phyloP scores from a whole-genome alignment of 2,888 invertebrate species.

The Callimorpha dominula region DNA sequence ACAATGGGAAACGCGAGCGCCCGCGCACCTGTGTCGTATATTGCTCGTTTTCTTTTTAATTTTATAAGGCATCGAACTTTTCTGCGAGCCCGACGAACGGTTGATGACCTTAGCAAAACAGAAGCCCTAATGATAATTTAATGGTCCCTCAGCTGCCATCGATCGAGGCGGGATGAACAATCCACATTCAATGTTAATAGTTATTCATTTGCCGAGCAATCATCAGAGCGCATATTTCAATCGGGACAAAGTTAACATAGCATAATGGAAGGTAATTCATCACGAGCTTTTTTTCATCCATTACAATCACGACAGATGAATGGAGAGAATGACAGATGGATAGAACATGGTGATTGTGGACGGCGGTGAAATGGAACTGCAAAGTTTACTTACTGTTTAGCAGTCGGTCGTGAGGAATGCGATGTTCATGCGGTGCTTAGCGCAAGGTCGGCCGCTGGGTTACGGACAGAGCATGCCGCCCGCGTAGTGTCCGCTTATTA shows the following conservation, averaged over 20 bases:
- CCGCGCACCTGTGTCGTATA: slow-evolving; percentile 78
- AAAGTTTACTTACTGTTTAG: slow-evolving; percentile 55
- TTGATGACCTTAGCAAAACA: slow-evolving; percentile 71
- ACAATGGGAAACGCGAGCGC: slow-evolving; percentile 78
- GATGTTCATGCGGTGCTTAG: slow-evolving; percentile 35
- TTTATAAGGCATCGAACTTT: slow-evolving; percentile 74
- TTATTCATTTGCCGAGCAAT: slow-evolving; percentile 47
- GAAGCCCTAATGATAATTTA: slow-evolving; percentile 56
- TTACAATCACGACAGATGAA: slow-evolving; percentile 64
- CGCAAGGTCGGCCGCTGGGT: slow-evolving; percentile 66
- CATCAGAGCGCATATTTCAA: slow-evolving; percentile 42
- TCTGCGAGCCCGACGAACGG: slow-evolving; percentile 69
- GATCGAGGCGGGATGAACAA: slow-evolving; percentile 44
- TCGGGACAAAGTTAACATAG: slow-evolving; percentile 33
- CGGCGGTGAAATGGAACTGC: slow-evolving; percentile 51
- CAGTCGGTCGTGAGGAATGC: slow-evolving; percentile 57
- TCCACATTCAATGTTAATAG: slow-evolving; percentile 58
- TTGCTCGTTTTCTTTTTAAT: slow-evolving; percentile 69
- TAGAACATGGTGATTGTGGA: slow-evolving; percentile 50
- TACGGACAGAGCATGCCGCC: slow-evolving; percentile 48
- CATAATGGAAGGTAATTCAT: slow-evolving; percentile 62
- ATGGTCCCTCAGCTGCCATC: slow-evolving; percentile 45
- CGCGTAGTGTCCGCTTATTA: not conserved
- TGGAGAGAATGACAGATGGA: slow-evolving; percentile 53
- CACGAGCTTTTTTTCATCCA: slow-evolving; percentile 51